Percentiles rank a stretch among this genome's conserved stretches.
Conservation (phyloP, 2,113 vertebrate species). For the Nannobrachium achirus region DNA sequence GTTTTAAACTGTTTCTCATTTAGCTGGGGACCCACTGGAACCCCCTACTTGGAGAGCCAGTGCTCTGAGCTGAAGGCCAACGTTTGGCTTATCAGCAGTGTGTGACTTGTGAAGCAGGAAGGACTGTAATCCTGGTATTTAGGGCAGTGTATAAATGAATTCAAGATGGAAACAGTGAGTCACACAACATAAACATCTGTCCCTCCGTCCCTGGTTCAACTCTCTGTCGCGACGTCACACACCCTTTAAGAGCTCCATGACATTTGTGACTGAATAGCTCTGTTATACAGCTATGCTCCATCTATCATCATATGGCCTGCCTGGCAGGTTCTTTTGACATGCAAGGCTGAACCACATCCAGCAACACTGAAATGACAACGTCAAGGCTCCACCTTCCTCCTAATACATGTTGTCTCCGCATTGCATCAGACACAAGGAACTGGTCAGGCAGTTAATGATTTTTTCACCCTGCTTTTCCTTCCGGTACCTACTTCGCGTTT, state of each 20-base stretch:
- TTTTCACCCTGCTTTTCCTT: too few species aligned
- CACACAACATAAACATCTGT: slow-evolving; percentile 39
- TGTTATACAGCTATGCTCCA: not conserved
- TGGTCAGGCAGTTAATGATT: too few species aligned
- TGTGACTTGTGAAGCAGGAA: slow-evolving; percentile 3
- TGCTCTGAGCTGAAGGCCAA: slow-evolving; percentile 17
- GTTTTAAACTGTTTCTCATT: too few species aligned
- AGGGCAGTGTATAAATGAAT: slow-evolving; percentile 48
- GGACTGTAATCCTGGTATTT: slow-evolving; percentile 6
- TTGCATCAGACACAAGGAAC: slow-evolving; percentile 9
- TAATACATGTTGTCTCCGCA: not conserved
- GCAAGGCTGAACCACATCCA: not conserved
- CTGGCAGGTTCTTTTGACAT: not conserved
- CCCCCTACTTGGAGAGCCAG: not conserved
- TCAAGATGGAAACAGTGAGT: slow-evolving; percentile 34
- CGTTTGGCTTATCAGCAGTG: slow-evolving; percentile 10
- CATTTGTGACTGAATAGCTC: not conserved
- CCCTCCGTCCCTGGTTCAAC: not conserved
- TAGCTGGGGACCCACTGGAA: too few species aligned
- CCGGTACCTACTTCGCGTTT: too few species aligned
- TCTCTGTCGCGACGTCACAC: not conserved
- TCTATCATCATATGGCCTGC: too few species aligned
- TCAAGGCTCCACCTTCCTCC: too few species aligned
- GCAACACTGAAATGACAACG: not conserved
- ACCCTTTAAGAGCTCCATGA: slow-evolving; percentile 36